Evolutionary conservation across 2,888 invertebrate species (phyloP).

Genomic region (Trissoscelio sp.): DNA sequence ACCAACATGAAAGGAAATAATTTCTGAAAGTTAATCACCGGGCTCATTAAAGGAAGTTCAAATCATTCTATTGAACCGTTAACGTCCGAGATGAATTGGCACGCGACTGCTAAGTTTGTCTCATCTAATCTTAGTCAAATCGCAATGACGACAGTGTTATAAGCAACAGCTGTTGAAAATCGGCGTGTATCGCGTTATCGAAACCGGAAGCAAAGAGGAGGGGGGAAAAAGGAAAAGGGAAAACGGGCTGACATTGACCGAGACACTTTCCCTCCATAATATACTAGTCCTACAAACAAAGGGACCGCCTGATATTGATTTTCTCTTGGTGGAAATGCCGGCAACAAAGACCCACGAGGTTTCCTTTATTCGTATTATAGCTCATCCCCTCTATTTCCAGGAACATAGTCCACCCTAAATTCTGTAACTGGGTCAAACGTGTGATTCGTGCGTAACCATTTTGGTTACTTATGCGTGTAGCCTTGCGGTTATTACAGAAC

Average conservation of each 20-base stretch:
- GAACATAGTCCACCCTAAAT: constrained; percentile 36
- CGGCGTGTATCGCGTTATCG: constrained; percentile 15
- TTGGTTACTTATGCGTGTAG: constrained; percentile 8
- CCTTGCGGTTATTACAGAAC: not conserved
- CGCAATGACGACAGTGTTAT: constrained; percentile 2
- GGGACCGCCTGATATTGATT: constrained; percentile 80
- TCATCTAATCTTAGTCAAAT: constrained; percentile 30
- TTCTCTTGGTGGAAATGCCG: constrained; percentile 74
- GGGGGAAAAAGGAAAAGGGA: constrained; percentile 33
- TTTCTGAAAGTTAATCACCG: too few species aligned
- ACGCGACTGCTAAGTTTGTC: constrained; percentile 41
- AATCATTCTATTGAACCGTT: not conserved
- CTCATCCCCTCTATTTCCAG: constrained; percentile 1
- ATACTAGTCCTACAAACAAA: constrained; percentile 75
- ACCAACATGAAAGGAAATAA: too few species aligned
- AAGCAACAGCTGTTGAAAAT: constrained; percentile 25
- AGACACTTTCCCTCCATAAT: constrained; percentile 77
- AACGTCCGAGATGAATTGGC: constrained; percentile 35
- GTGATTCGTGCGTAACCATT: constrained; percentile 34
- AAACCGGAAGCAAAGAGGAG: constrained; percentile 6
- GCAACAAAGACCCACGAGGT: constrained; percentile 76
- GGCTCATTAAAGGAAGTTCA: not conserved
- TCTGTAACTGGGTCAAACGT: constrained; percentile 58
- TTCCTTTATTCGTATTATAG: constrained; percentile 58
- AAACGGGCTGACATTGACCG: constrained; percentile 59